Evolutionary conservation across 2,113 vertebrate species (phyloP).

Genomic region (Hepsetus odoe): DNA sequence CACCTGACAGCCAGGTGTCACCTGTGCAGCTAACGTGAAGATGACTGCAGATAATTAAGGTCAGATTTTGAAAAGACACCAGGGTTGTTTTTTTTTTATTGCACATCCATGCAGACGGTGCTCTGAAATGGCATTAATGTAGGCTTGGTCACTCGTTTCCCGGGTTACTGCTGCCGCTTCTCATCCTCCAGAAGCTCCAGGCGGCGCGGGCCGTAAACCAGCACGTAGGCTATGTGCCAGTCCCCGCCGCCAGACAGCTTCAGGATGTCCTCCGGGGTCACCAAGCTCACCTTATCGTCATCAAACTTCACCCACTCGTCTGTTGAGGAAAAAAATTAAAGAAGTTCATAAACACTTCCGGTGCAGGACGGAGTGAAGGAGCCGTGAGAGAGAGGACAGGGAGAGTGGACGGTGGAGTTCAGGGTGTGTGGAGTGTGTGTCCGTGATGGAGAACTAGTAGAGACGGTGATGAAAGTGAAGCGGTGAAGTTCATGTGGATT

Average conservation of each 20-base stretch:
- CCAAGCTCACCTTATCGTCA: slow-evolving; percentile 97
- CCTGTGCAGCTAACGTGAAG: slow-evolving; percentile 61
- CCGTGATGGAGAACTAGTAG: too few relatives aligned
- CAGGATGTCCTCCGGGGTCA: slow-evolving; percentile 95
- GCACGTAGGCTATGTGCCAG: slow-evolving; percentile 99
- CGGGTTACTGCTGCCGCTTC: slow-evolving; percentile 72
- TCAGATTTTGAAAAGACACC: slow-evolving; percentile 77
- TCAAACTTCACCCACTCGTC: slow-evolving; percentile 99
- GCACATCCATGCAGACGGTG: slow-evolving; percentile 92
- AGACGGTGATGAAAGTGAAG: too few relatives aligned
- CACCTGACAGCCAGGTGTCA: slow-evolving; percentile 39
- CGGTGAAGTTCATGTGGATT: too few relatives aligned
- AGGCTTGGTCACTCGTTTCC: slow-evolving; percentile 68
- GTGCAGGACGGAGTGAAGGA: too few relatives aligned
- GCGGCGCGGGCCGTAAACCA: slow-evolving; percentile 93
- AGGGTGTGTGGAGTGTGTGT: too few relatives aligned
- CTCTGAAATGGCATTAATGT: slow-evolving; percentile 72
- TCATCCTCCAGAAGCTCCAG: slow-evolving; percentile 86
- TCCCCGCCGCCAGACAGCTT: slow-evolving; percentile 96
- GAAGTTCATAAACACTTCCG: too few relatives aligned
- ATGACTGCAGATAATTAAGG: slow-evolving; percentile 66
- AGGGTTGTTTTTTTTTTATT: slow-evolving; percentile 98
- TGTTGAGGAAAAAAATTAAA: slow-evolving; percentile 62
- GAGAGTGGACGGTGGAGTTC: too few relatives aligned
- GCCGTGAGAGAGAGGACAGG: too few relatives aligned